Evolutionary conservation across 2,888 invertebrate species (phyloP).

Genomic region (Ectemnius continuus): DNA sequence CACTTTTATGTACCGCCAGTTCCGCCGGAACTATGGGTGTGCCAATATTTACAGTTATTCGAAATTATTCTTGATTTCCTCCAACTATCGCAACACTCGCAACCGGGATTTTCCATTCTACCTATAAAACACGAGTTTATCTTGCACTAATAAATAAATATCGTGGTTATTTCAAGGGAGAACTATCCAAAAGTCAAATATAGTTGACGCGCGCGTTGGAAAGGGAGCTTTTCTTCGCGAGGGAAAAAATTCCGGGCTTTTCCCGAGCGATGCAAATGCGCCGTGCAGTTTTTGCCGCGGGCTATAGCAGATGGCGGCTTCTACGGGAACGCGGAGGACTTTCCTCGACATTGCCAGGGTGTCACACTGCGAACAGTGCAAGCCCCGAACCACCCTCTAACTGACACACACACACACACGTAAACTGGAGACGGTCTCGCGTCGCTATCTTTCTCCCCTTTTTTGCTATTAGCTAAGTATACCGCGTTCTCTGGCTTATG

Average conservation of each 20-base stretch:
- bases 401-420: constrained; percentile 6
- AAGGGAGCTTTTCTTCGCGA: background rate
- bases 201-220: too few species aligned
- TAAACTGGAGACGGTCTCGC: constrained; percentile 20
- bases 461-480: constrained; percentile 76
- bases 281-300: constrained; percentile 3
- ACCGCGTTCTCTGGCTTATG: constrained; percentile 72
- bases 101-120: too few species aligned
- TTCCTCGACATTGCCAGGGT: constrained; percentile 1
- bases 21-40: too few species aligned
- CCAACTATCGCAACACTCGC: too few species aligned
- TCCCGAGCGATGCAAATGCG: constrained; percentile 11
- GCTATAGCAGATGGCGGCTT: constrained; percentile 16
- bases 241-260: constrained; percentile 16
- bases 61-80: too few species aligned
- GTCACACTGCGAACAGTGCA: background rate
- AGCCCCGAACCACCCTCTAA: background rate
- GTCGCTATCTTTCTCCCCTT: constrained; percentile 42
- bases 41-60: too few species aligned
- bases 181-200: too few species aligned
- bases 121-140: too few species aligned
- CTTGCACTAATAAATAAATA: too few species aligned
- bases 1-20: constrained; percentile 25
- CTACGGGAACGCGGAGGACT: background rate
- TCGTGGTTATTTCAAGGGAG: too few species aligned